Conservation (phyloP, 2,888 invertebrate genomes). For the Tetragonisca angustula region DNA sequence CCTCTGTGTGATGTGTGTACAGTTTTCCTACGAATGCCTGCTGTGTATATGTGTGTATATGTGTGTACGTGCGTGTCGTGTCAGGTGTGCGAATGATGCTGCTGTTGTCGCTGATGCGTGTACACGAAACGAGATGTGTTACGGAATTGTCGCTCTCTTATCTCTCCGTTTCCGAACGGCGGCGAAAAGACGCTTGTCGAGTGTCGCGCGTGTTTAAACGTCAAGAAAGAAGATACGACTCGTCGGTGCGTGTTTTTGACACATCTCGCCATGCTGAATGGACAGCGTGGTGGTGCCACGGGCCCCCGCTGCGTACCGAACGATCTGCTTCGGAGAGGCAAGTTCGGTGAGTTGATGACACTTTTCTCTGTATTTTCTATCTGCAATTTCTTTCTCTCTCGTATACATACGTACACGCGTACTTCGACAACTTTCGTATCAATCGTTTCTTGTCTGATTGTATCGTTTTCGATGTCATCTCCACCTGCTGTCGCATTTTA, state of each 20-base stretch:
- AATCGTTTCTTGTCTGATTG: not conserved
- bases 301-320: constrained; percentile 15
- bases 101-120: constrained; percentile 18
- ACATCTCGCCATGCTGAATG: constrained; percentile 59
- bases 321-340: constrained; percentile 27
- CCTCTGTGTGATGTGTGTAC: constrained; percentile 24
- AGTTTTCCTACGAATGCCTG: constrained; percentile 24
- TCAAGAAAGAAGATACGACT: constrained; percentile 67
- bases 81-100: constrained; percentile 37
- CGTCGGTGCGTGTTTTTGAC: constrained; percentile 43
- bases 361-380: not conserved
- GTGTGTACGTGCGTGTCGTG: constrained; percentile 34
- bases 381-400: too few relatives aligned
- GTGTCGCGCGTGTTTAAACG: constrained; percentile 66
- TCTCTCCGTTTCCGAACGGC: constrained; percentile 34
- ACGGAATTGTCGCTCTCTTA: constrained; percentile 29
- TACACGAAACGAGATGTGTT: constrained; percentile 32
- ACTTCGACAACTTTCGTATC: not conserved
- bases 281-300: constrained; percentile 35
- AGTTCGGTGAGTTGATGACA: constrained; percentile 56
- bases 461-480: not conserved
- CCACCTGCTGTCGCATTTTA: not conserved
- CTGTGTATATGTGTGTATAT: constrained; percentile 31
- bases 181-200: constrained; percentile 16
- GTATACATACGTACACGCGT: too few relatives aligned